These are phyloP conservation scores for Rotaria socialis DNA, from an alignment of 2,888 invertebrate species.

Conservation along the genomic window DNA sequence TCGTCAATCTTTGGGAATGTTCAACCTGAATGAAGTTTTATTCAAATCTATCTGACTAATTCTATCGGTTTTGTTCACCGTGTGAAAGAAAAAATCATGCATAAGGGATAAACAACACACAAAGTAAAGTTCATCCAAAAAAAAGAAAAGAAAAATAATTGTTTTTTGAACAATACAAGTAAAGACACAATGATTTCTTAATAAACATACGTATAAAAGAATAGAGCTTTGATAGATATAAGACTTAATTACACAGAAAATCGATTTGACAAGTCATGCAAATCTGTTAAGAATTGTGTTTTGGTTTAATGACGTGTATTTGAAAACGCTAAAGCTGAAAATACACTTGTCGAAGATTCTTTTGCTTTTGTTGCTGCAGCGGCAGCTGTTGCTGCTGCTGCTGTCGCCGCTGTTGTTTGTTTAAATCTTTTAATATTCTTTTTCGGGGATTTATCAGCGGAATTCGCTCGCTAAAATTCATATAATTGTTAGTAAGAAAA, in stretches of 20 bases:
- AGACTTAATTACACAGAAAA: background rate
- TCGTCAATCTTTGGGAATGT: too few relatives aligned
- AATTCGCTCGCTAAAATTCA: background rate
- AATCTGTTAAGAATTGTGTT: background rate
- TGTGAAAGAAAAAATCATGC: background rate
- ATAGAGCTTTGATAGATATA: background rate
- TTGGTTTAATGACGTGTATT: background rate
- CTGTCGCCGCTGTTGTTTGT: background rate
- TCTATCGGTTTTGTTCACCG: conserved; percentile 18
- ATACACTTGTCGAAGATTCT: background rate
- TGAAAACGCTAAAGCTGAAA: background rate
- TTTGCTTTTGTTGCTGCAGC: background rate
- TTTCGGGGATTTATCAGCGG: background rate
- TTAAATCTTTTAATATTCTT: conserved; percentile 3
- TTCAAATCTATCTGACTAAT: background rate
- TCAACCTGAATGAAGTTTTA: too few relatives aligned
- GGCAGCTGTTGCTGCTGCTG: background rate
- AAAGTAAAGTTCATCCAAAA: conserved; percentile 14
- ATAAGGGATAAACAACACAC: background rate
- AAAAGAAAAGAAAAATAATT: background rate
- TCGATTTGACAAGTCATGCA: background rate
- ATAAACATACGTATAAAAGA: conserved; percentile 23
- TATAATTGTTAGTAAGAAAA: too few relatives aligned
- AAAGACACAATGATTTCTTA: background rate
- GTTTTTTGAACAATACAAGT: background rate